Evolutionary conservation across 1,140 invertebrate species (phyloP), one percentile per base, ranked within the genome.

Genomic region (Bombyx mandarina): DNA sequence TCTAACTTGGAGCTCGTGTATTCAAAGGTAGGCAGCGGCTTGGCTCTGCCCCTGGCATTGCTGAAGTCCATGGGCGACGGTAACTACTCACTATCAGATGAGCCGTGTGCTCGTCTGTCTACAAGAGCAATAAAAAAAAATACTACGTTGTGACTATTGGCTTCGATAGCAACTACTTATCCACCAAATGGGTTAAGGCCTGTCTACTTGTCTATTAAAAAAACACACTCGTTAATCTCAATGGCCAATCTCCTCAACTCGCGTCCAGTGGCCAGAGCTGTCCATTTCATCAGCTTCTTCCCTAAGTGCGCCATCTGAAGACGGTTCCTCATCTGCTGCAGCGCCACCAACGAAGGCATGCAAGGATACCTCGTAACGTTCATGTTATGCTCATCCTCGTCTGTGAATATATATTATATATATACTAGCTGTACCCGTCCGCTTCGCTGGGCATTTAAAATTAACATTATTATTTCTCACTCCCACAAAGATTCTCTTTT

Each of bases 271-370:
- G 82, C 82, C 43, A 82, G 8, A 0, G 74, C 73, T 7, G 77
- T 77, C 79, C 77, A 82, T 43, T 81, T 82, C 82, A 85, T 85
- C 48, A 85, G 73, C 56, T 80, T 79, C 62, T 70, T 66, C 1
- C 82, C 80, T 0, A 81, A 66, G 42, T 64, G 66, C 0, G 80
- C 79, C 58, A 83, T 55, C 18, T 79, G 73, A 7, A 82, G 68
- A 0, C 82, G 61, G 62, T 81, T 82, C 56, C 72, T 67, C 82
- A 86, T 84, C 62, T 81, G 80, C 61, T 77, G 75, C 1, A 84
- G 63, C 0, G 81, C 69, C 22, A 83, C 73, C 62, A 82, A 62
- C 0, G 82, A 86, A 1, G 82, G 82, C 77, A 83, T 81, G 67
- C 75, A 75, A 0, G 73, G 73, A 55, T 84, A 86, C 4, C 74